These are phyloP conservation scores for Geococcyx californianus DNA, from an alignment of 2,113 vertebrate species.

Conservation along the genomic window DNA sequence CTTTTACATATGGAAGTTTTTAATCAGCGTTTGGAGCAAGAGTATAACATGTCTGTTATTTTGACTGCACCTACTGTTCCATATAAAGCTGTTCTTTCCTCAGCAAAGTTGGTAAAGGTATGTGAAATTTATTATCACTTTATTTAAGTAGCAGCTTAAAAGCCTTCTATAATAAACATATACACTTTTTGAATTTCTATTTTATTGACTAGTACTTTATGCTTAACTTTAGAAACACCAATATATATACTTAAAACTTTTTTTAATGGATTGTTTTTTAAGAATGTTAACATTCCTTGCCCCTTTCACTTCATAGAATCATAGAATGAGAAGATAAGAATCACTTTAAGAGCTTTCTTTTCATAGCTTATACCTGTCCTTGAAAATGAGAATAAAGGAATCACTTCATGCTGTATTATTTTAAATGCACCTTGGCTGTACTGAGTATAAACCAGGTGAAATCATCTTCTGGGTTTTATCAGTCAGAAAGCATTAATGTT, in stretches of 20 bases:
- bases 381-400: not conserved
- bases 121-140: not conserved
- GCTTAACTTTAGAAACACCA: not conserved
- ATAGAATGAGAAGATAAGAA: not conserved
- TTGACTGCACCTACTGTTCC: slow-evolving; percentile 93
- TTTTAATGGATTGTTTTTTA: not conserved
- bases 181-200: not conserved
- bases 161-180: not conserved
- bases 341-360: not conserved
- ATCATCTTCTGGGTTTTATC: not conserved
- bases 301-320: not conserved
- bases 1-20: slow-evolving; percentile 98
- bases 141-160: not conserved
- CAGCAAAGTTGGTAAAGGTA: slow-evolving; percentile 94
- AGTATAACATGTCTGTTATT: slow-evolving; percentile 93
- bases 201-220: not conserved
- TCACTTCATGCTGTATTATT: not conserved
- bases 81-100: slow-evolving; percentile 91
- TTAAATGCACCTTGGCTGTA: not conserved
- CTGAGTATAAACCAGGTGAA: not conserved
- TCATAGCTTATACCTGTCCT: not conserved
- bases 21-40: slow-evolving; percentile 95
- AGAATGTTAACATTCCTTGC: not conserved
- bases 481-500: not conserved
- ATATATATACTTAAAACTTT: not conserved